Percentiles rank a stretch among this genome's conserved stretches.
Conservation (phyloP, 2,888 invertebrate genomes). For the Tinea pellionella region DNA sequence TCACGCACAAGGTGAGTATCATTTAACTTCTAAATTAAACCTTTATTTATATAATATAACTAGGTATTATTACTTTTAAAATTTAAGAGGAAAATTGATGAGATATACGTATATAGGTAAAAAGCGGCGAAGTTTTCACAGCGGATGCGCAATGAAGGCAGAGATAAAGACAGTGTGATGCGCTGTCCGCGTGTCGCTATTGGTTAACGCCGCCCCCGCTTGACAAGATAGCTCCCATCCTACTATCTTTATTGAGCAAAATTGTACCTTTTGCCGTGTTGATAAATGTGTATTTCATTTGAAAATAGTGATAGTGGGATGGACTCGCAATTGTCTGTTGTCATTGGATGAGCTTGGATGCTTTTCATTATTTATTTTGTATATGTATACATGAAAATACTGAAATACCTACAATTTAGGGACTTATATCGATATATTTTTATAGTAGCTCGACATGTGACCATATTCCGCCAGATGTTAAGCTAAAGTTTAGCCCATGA, state of each 20-base stretch:
- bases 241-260: slow-evolving; percentile 22
- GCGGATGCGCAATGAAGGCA: slow-evolving; percentile 47
- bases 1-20: slow-evolving; percentile 74
- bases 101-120: background rate
- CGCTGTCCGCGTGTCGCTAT: slow-evolving; percentile 43
- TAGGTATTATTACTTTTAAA: too few relatives aligned
- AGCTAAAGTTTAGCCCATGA: too few relatives aligned
- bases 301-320: slow-evolving; percentile 41
- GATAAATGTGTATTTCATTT: background rate
- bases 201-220: slow-evolving; percentile 62
- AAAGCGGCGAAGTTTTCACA: background rate
- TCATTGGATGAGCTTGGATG: slow-evolving; percentile 62
- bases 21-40: background rate
- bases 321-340: slow-evolving; percentile 59
- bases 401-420: background rate
- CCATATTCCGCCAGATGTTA: too few relatives aligned
- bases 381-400: slow-evolving; percentile 24
- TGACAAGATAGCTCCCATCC: slow-evolving; percentile 67
- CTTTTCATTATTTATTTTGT: slow-evolving; percentile 55
- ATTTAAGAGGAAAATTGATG: background rate
- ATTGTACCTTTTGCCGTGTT: background rate
- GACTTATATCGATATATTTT: background rate
- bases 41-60: too few relatives aligned
- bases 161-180: slow-evolving; percentile 57
- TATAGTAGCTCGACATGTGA: too few relatives aligned